Conservation (phyloP, 1,140 invertebrate genomes). For the Asobara japonica region DNA sequence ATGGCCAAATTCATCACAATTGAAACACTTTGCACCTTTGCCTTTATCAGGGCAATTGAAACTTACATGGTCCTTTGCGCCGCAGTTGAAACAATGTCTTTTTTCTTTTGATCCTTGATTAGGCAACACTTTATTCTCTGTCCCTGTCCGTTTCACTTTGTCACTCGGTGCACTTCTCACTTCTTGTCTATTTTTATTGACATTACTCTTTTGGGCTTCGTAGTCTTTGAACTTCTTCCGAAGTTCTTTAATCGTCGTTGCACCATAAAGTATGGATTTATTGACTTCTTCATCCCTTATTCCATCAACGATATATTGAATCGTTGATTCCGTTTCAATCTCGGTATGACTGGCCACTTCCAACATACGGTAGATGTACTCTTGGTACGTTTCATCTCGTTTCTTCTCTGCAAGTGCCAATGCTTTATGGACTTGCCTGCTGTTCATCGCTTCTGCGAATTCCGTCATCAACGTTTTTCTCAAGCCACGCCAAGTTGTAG, state of each 20-base stretch:
- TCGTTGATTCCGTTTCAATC: constrained; percentile 40
- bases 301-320: constrained; percentile 49
- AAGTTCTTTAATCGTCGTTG: constrained; percentile 30
- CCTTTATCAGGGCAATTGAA: constrained; percentile 17
- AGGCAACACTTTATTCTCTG: too few relatives aligned
- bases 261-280: constrained; percentile 40
- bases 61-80: neutral
- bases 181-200: neutral
- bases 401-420: constrained; percentile 29
- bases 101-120: too few relatives aligned
- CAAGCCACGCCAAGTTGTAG: constrained; percentile 30
- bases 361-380: constrained; percentile 40
- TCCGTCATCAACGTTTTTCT: constrained; percentile 31
- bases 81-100: constrained; percentile 29
- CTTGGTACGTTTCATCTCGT: constrained; percentile 36
- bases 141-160: neutral
- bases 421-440: constrained; percentile 27
- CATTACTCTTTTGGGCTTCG: constrained; percentile 7
- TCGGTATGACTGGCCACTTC: constrained; percentile 41
- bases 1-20: constrained; percentile 32
- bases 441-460: constrained; percentile 30
- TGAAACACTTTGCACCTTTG: constrained; percentile 30
- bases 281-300: constrained; percentile 39
- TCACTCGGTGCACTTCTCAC: neutral
- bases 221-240: constrained; percentile 40